Evolutionary conservation across 2,113 vertebrate genomes (phyloP).

Genomic region (Arizona elegans): DNA sequence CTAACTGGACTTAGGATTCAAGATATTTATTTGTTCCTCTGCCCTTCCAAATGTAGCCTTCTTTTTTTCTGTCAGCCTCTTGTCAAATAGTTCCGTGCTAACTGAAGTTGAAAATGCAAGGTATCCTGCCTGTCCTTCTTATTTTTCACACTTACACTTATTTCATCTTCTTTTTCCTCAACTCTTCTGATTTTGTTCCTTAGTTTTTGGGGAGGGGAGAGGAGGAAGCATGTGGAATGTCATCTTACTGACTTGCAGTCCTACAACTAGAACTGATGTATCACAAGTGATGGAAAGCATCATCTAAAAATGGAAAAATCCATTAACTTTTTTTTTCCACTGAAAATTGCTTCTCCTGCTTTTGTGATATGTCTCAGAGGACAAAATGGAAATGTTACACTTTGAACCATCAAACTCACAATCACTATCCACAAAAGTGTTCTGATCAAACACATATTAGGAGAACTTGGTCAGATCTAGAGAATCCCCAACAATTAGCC

Average conservation of each 20-base stretch:
- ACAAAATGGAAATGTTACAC: neutral
- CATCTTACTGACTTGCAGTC: neutral
- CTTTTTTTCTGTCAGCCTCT: neutral
- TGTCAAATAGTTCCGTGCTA: constrained; percentile 33
- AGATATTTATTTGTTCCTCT: constrained; percentile 26
- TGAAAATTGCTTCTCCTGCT: neutral
- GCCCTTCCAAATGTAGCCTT: neutral
- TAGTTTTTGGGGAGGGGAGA: neutral
- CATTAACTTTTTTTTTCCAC: neutral
- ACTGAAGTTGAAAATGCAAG: constrained; percentile 30
- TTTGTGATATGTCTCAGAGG: neutral
- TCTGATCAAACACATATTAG: neutral
- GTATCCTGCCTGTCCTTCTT: neutral
- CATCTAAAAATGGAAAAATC: neutral
- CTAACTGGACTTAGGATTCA: constrained; percentile 35
- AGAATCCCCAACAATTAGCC: rapidly evolving
- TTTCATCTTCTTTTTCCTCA: neutral
- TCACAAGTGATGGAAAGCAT: neutral
- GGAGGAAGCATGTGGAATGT: neutral
- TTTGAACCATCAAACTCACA: neutral
- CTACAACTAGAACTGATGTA: neutral
- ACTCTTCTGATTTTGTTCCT: neutral
- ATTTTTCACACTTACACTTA: constrained; percentile 21
- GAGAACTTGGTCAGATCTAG: neutral
- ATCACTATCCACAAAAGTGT: neutral